phyloP scores from a whole-genome alignment of 2,797 vertebrate species.

The Adelosebastes latens region DNA sequence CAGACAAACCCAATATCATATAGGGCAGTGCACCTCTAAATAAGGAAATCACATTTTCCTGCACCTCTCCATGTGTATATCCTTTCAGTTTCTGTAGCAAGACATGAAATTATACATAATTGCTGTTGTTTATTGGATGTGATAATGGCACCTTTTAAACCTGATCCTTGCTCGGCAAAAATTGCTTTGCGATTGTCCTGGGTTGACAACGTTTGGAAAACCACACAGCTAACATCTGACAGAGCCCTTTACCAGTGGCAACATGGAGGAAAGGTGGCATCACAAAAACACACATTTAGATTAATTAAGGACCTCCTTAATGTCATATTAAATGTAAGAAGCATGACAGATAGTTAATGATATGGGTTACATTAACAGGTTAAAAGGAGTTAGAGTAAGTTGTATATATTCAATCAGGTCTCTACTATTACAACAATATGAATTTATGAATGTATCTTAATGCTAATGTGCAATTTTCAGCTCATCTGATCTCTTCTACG shows the following conservation, averaged over 20 bases:
- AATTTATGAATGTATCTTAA: neutral
- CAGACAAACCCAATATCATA: neutral
- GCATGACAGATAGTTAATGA: neutral
- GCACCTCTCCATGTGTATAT: slow-evolving; percentile 43
- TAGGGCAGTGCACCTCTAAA: neutral
- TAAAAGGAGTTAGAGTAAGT: neutral
- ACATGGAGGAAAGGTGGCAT: slow-evolving; percentile 19
- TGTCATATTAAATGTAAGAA: neutral
- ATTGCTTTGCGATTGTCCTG: slow-evolving; percentile 78
- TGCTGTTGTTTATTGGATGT: slow-evolving; percentile 74
- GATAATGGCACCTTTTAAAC: slow-evolving; percentile 77
- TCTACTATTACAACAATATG: neutral
- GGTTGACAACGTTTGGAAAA: slow-evolving; percentile 64
- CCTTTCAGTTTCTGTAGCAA: slow-evolving; percentile 66
- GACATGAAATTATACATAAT: slow-evolving; percentile 77
- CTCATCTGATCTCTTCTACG: neutral
- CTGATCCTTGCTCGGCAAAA: slow-evolving; percentile 51
- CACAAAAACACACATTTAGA: slow-evolving; percentile 3
- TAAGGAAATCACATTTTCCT: slow-evolving; percentile 23
- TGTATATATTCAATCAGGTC: neutral
- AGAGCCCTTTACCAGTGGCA: slow-evolving; percentile 4
- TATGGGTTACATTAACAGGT: neutral
- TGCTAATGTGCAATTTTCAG: neutral
- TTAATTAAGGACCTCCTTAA: neutral
- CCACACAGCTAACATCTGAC: slow-evolving; percentile 20